Base-by-base conservation (phyloP, 2,797 vertebrate genomes). In the Bufotes viridis region DNA sequence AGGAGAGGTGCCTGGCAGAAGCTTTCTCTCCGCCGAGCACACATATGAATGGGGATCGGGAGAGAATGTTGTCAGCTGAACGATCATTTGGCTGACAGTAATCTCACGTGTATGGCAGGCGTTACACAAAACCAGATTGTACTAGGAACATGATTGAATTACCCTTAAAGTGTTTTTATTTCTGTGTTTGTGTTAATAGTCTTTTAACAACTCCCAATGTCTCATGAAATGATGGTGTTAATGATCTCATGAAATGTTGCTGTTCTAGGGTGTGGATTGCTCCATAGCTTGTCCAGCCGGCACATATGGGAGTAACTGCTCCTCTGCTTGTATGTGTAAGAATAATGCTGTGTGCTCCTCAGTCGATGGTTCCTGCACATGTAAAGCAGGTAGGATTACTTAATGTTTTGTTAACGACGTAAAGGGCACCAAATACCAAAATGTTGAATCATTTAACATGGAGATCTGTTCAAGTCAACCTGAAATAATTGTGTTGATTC, bases 331-430 rank as follows among this genome's bases (percentile, higher is more conserved):
- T 89, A 93, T 90, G 90, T 99, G 98, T 91, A 97, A 97, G 93
- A 99, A 99, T 0, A 88, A 92, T 78, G 98, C 97, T 0, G 57
- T 92, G 20, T 99, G 98, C 90, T 99, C 97, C 13, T 92, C 97
- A n/a, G 96, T 97, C 74, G 98, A 99, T 1, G 98, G 98, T 20
- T 97, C 97, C 75, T 99, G 98, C 92, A 93, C 94, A 83, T 99
- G 98, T 90, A 96, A 93, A 93, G 95, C 96, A 96, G 98, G 98
- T 99, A 92, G 93, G 94, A 81, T 24, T 79, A 29, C 24, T 42
- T 15, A 22, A 87, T 2, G 72, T 83, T 84, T 60, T 84, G 20
- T 53, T 57, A 53, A 18, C n/a, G 24, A 12, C 0, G 7, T 2
- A 63, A 65, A 42, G 12, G 20, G 8, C 22, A 24, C 29, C 20